phyloP scores from a whole-genome alignment of 2,113 vertebrate species.

The Paratilapia polleni region DNA sequence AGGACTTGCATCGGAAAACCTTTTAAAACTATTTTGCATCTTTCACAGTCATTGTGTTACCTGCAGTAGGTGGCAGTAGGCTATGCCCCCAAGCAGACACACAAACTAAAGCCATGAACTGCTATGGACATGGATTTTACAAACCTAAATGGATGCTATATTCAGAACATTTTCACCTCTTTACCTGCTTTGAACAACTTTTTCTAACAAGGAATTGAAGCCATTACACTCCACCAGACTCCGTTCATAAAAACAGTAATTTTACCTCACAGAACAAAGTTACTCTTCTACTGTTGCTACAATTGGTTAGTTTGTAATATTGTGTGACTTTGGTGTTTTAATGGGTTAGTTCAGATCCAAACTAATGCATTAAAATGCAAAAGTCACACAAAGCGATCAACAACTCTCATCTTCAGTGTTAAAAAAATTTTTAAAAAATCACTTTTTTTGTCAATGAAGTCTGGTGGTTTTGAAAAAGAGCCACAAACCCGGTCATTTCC shows the following conservation, averaged over 20 bases:
- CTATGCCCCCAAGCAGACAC: background rate
- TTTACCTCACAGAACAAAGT: background rate
- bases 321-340: background rate
- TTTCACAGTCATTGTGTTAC: background rate
- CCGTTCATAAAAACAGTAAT: background rate
- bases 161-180: background rate
- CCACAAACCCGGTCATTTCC: background rate
- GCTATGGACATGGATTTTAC: background rate
- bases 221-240: background rate
- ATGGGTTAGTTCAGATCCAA: background rate
- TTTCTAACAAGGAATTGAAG: conserved; percentile 1
- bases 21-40: background rate
- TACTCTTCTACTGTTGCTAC: background rate
- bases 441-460: background rate
- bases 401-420: background rate
- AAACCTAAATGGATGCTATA: no score
- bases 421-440: background rate
- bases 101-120: background rate
- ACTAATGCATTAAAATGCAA: conserved; percentile 1
- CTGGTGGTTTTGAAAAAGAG: background rate
- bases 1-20: background rate
- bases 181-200: background rate
- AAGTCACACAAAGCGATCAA: background rate
- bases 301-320: background rate
- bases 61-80: background rate